Evolutionary conservation across 2,113 vertebrate species (phyloP), one percentile per base, ranked within the genome.

Genomic region (Lanius ludovicianus): DNA sequence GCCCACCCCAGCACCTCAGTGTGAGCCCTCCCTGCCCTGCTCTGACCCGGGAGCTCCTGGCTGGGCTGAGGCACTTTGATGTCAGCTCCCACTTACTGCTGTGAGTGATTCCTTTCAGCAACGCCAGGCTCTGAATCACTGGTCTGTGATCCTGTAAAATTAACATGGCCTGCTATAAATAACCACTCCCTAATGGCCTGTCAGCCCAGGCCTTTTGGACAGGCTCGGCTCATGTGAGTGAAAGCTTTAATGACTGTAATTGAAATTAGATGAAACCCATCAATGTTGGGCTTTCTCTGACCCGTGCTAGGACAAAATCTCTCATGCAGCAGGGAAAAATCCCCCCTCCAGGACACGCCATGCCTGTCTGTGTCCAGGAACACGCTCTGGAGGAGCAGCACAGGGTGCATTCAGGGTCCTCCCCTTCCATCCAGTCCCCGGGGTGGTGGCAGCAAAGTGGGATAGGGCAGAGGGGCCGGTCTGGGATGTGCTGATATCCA

Each of bases 221-320:
- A 93, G 77, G 95, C 97, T 97, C 95, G 33, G 97, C 97, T 97
- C 95, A 28, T 90, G 94, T 89, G 93, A 97, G 91, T 69, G 81
- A 97, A 97, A 90, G 93, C 97, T 97, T 97, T 97, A 98, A 97
- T 95, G 97, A 91, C 95, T 78, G 60, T 97, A 97, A 98, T 97
- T 98, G 97, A 97, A 98, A 98, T 97, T 94, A 98, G 97, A 98
- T 97, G 96, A 97, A 98, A 97, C 97, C 87, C 92, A 94, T 97
- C 89, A 71, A 75, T 68, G 97, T 47, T 93, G 91, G 96, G 95
- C 90, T 97, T 95, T 75, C 84, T 67, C 63, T 97, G 96, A 98
- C 96, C 96, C 76, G 2, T 5, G 67, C 17, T 86, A 97, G 96
- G 97, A 97, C 95, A 95, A 96, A 97, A 97, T 87, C 95, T 93